Evolutionary conservation across 2,113 vertebrate species (phyloP), one percentile per base, ranked within the genome.

Genomic region (Stigmatopora argus): DNA sequence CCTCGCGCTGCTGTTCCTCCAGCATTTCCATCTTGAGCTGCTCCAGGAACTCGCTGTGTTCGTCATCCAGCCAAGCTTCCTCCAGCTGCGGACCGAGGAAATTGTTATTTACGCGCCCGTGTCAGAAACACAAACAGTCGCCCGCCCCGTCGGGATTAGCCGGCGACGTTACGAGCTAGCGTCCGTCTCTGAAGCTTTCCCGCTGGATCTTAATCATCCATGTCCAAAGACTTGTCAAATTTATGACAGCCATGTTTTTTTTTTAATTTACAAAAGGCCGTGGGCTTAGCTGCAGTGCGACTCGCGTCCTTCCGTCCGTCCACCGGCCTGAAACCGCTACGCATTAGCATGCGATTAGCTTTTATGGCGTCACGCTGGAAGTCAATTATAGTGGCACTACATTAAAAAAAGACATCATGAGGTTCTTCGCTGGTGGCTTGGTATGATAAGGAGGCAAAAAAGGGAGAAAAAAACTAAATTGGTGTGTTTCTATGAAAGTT

Each of bases 61-160:
- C 96, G 89, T 99, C 96, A 86, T 98, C 95, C 84, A 98, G 88
- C 96, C 96, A 98, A 75, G 92, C 92, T 83, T 98, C 96, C 79
- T 98, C 96, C 91, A 98, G 85, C 96, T 98, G 57, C 60, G 34
- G 62, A 46, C 65, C 67, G 46, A 65, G 46, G 45, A 65, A 73
- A 19, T 61, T 8, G 13, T 59, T 38, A 41, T 18, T 38, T 59
- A 17, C 10, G 18, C 34, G 1, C 57, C 17, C 7, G 3, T 23
- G 23, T 56, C 53, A 23, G 10, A 26, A 34, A 56, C 23, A 23
- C 3, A 56, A 56, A 31, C 15, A 17, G 14, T 31, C 7, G 23
- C 53, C 53, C 13, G 23, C 7, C 26, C 53, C 15, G 53, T 31
- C 14, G 23, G 23, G 26, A 56, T 56, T 31, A 17, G 31, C 53